phyloP scores from a whole-genome alignment of 2,797 vertebrate genomes.

The Heteromormyrus szaboi region DNA sequence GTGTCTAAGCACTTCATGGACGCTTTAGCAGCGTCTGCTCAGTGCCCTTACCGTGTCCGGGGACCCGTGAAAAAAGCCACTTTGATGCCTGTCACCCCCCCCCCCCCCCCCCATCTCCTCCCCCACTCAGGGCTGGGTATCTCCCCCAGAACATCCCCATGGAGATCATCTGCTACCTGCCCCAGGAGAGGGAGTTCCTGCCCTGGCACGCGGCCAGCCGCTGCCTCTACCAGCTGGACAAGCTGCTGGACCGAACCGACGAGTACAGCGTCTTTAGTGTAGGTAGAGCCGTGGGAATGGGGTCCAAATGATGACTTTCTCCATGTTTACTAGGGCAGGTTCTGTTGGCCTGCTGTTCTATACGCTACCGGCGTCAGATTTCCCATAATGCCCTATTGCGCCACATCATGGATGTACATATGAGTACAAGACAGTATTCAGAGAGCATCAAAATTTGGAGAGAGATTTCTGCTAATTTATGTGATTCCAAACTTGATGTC shows the following conservation, averaged over 20 bases:
- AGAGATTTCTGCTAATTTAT: background rate
- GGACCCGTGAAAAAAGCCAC: background rate
- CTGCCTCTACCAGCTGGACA: conserved; percentile 91
- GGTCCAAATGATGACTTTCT: background rate
- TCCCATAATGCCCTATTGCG: background rate
- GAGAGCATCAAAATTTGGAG: background rate
- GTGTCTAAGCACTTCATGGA: background rate
- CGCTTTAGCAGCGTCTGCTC: background rate
- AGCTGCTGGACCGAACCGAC: conserved; percentile 90
- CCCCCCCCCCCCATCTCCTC: background rate
- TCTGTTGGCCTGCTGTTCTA: background rate
- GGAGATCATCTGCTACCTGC: conserved; percentile 89
- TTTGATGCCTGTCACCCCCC: background rate
- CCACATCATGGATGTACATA: background rate
- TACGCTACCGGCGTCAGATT: background rate
- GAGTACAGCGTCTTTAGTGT: conserved; percentile 94
- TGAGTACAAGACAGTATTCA: too few relatives aligned
- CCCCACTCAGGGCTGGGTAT: conserved; percentile 79
- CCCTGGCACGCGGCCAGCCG: conserved; percentile 95
- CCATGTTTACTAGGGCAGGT: background rate
- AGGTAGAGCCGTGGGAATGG: conserved; percentile 37
- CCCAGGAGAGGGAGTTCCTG: conserved; percentile 87
- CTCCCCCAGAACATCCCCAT: conserved; percentile 88
- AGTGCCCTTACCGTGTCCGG: background rate
- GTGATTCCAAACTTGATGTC: background rate